Evolutionary conservation across 2,113 vertebrate genomes (phyloP), one percentile per base, ranked within the genome.

Genomic region (Myrmophylax atrothorax): DNA sequence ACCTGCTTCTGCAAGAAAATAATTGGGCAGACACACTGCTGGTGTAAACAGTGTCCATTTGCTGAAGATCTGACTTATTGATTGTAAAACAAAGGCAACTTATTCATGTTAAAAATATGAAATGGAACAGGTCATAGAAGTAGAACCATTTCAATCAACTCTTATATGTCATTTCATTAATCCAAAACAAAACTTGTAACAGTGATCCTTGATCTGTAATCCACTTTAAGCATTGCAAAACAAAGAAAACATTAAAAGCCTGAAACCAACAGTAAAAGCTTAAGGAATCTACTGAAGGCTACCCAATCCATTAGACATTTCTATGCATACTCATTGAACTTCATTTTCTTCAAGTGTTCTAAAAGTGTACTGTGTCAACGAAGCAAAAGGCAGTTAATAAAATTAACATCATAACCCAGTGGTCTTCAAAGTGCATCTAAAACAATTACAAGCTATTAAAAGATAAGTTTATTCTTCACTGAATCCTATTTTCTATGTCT

Each of bases 191-290:
- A 97, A 94, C 84, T 87, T 92, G 24, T 86, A 94, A 87, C 77
- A 85, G 70, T 84, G 47, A 93, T 95, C 84, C 92, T 97, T 76
- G 78, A 94, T 74, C 84, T 58, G 77, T 96, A 91, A 96, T 96
- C 90, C n/a, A 94, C 52, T 96, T 95, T 87, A 94, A 95, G 67
- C 23, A 92, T 31, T 94, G 92, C 77, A 95, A 96, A 97, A 96
- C 89, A 92, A 96, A 96, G 46, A 89, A 93, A 96, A 95, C 69
- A 91, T 93, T 90, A 92, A 93, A 95, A 94, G 50, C 60, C 23
- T 82, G 62, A 89, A 92, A 96, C 59, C 59, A 91, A 83, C 84
- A 83, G 62, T 66, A 87, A 78, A 96, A 92, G 37, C 88, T 96
- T 86, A 92, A 90, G 63, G 80, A 94, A 89, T 52, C 49, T 1